Base-by-base conservation (phyloP, 1,140 invertebrate genomes). In the Hylaeus anthracinus region DNA sequence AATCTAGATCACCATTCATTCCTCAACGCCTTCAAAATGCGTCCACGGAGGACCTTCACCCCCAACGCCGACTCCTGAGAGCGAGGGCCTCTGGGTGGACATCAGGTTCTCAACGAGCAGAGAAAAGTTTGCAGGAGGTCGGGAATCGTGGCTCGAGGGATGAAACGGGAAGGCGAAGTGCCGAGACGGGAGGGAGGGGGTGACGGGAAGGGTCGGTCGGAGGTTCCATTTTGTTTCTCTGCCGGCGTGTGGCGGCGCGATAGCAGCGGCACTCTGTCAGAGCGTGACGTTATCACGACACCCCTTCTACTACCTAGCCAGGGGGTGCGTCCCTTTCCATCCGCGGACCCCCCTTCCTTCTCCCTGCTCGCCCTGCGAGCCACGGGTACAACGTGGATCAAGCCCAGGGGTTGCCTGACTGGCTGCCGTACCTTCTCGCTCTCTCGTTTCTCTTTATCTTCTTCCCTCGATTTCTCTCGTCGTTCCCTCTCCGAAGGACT, bases 251-350 rank as follows among this genome's bases (percentile, higher is more conserved):
- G 92, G 92, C 91, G 89, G 90, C 87, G 92, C 92, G 93, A 94
- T 94, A 94, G 93, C 93, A 93, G 91, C 91, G 92, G 93, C 92
- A 94, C 93, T 94, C 93, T 94, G 93, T 94, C 93, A 94, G 91
- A 93, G 89, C 92, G 91, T 94, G 93, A 94, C 93, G 92, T 94
- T 94, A 94, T 94, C 93, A 92, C 92, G 91, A 92, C 92, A 93
- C 92, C 92, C 92, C 92, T 92, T 92, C 91, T 91, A 88, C 89
- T 88, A 90, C 85, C 90, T 91, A 88, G 87, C 88, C 86, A 88
- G 87, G 89, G 84, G 85, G 82, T 87, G 74, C 82, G 61, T 63
- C 71, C 86, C 53, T 78, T 78, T 81, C 72, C 79, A 73, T 79
- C 79, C 86, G 67, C 73, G n/a, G 9, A 41, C 3, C 70, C 55